Evolutionary conservation across 2,888 invertebrate genomes (phyloP), one percentile per base, ranked within the genome.

Genomic region (Hirtodrosophila trivittata): DNA sequence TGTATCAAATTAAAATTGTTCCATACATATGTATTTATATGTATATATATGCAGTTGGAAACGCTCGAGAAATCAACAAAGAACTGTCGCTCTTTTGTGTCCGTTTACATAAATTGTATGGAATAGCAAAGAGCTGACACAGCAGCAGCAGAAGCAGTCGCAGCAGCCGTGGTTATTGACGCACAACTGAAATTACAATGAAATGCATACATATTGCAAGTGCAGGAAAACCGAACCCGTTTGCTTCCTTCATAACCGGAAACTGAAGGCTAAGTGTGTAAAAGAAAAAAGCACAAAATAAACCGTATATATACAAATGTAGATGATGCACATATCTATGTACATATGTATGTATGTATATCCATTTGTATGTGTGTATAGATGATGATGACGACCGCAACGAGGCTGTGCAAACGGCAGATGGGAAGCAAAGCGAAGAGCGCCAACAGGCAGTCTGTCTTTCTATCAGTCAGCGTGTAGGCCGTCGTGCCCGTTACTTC

Each of bases 161-260:
- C n/a, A 1, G 14, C 37, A 43, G 37, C 5, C 41, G 58, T 77
- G 64, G 58, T 66, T 65, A 75, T 86, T 83, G 80, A 83, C 80
- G 80, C 80, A 78, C 70, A 75, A 68, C 83, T 69, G 45, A 68
- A 86, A 80, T 75, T 75, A 80, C 83, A 81, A 76, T 83, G 54
- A 64, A 74, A 66, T 68, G 66, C 73, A 56, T 62, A 43, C 47
- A 51, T 55, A 69, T 71, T 66, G 66, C 81, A 66, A 73, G 70
- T 70, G 81, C 70, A 74, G 81, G 81, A 76, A 73, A 80, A 66
- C 58, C 46, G 74, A 86, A 86, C 86, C 69, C 75, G 71, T 74
- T 71, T 72, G 75, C 73, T 82, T 82, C 86, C 82, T 86, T 86
- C 69, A 77, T 81, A 86, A 86, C 82, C 82, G 86, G 82, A 86